Percentiles rank a stretch among this genome's conserved stretches.
Evolutionary conservation across 2,888 invertebrate genomes (phyloP).

Genomic region (Diabrotica balteata): DNA sequence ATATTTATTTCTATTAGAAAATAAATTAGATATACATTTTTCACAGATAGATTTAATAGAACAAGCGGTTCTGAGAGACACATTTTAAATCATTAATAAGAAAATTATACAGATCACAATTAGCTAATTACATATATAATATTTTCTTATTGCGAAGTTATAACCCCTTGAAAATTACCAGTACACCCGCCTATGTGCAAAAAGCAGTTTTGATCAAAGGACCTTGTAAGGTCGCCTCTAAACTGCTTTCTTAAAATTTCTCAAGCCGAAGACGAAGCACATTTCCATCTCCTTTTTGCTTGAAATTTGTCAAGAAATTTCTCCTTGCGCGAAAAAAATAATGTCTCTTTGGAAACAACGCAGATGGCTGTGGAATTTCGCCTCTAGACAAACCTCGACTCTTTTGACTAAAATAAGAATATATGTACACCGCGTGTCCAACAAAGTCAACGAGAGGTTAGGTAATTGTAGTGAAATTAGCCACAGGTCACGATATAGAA

Average conservation of each 20-base stretch:
- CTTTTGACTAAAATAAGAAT: constrained; percentile 4
- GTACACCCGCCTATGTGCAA: constrained; percentile 15
- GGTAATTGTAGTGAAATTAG: too few relatives aligned
- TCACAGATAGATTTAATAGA: too few relatives aligned
- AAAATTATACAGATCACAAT: too few relatives aligned
- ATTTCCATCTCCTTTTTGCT: constrained; percentile 9
- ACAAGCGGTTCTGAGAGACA: too few relatives aligned
- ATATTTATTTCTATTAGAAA: too few relatives aligned
- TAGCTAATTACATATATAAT: too few relatives aligned
- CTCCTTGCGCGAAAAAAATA: constrained; percentile 20
- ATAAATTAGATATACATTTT: too few relatives aligned
- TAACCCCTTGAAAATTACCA: not conserved
- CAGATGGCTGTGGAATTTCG: constrained; percentile 13
- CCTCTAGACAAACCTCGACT: constrained; percentile 6
- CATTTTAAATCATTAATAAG: too few relatives aligned
- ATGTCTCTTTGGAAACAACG: constrained; percentile 7
- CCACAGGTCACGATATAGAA: too few relatives aligned
- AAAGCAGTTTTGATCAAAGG: constrained; percentile 52
- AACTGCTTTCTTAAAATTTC: constrained; percentile 33
- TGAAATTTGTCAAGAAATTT: constrained; percentile 28
- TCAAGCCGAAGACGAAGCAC: constrained; percentile 6
- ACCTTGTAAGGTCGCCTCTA: constrained; percentile 60
- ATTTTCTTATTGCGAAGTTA: not conserved
- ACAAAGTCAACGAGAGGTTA: too few relatives aligned
- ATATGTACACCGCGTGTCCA: not conserved